A percentile compares a stretch with the other conserved stretches of the same genome.
phyloP scores from a whole-genome alignment of 2,888 invertebrate species.

The Scaptomyza polygonia region DNA sequence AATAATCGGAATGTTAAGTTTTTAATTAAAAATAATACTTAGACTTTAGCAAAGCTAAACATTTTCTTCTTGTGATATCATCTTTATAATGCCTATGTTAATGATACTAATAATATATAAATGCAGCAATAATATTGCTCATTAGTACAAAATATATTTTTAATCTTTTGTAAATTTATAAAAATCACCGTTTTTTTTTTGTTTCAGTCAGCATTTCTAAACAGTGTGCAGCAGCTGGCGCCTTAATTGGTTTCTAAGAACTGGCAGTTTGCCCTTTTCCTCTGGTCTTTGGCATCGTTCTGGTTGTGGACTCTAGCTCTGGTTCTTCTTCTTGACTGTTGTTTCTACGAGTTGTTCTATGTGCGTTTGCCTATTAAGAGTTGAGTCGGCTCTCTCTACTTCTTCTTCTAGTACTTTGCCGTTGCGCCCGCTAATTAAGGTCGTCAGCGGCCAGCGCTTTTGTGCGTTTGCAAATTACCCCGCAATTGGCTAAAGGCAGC shows the following conservation, averaged over 20 bases:
- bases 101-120: neutral
- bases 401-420: neutral
- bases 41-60: neutral
- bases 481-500: slow-evolving; percentile 62
- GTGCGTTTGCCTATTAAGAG: slow-evolving; percentile 61
- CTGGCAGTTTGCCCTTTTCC: slow-evolving; percentile 64
- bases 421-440: slow-evolving; percentile 78
- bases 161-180: neutral
- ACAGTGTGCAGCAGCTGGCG: slow-evolving; percentile 63
- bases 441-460: slow-evolving; percentile 68
- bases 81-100: neutral
- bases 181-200: no score
- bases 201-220: neutral
- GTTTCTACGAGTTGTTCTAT: slow-evolving; percentile 41
- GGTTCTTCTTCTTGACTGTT: slow-evolving; percentile 10
- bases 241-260: slow-evolving; percentile 77
- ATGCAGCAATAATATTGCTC: neutral
- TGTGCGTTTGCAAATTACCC: slow-evolving; percentile 78
- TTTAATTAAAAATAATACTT: no score
- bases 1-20: no score
- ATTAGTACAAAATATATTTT: neutral
- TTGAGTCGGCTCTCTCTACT: slow-evolving; percentile 25
- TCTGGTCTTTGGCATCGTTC: slow-evolving; percentile 45
- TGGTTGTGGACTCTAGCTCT: slow-evolving; percentile 15
- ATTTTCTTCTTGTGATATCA: neutral